Evolutionary conservation across 1,140 invertebrate species (phyloP), one percentile per base, ranked within the genome.

Genomic region (Drosophila sp.): DNA sequence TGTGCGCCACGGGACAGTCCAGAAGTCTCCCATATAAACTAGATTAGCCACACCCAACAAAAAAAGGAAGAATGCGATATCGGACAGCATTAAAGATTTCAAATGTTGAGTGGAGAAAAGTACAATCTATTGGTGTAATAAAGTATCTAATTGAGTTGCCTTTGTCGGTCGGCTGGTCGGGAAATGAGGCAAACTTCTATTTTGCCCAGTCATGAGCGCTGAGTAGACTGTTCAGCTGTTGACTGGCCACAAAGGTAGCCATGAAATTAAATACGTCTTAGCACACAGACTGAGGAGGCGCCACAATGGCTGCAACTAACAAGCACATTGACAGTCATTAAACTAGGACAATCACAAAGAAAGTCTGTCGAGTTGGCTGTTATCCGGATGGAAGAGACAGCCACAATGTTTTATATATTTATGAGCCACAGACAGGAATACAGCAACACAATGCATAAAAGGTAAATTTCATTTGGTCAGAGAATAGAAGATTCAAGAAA

Each of bases 251-350:
- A 70, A 70, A 62, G 57, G 65, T 65, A 57, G 61, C 61, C 34
- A 57, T 50, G 16, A 65, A 72, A 72, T 72, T 72, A 51, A 66
- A 58, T 51, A 58, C n/a, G 36, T 13, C 36, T 11, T 13, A 4
- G 0, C n/a, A n/a, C 36, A 38, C 36, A 38, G 8, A 38, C 36
- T 13, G 6, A 38, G 11, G 0, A 38, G n/a, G 11, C 34, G 56
- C 9, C 51, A 64, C 11, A 56, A 21, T 21, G 21, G 21, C 45
- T 58, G 53, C 69, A 66, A 51, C 69, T 66, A 72, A 72, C 71
- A 73, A 67, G 54, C 64, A 73, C 63, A 61, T 69, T 67, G 64
- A 54, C 56, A 48, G 63, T 73, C 71, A 64, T 73, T 69, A 69
- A 67, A 67, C 27, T 38, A 58, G 56, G 29, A 72, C 54, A 72